Conservation (phyloP, 2,797 vertebrate species). For the Mastacembelus armatus region DNA sequence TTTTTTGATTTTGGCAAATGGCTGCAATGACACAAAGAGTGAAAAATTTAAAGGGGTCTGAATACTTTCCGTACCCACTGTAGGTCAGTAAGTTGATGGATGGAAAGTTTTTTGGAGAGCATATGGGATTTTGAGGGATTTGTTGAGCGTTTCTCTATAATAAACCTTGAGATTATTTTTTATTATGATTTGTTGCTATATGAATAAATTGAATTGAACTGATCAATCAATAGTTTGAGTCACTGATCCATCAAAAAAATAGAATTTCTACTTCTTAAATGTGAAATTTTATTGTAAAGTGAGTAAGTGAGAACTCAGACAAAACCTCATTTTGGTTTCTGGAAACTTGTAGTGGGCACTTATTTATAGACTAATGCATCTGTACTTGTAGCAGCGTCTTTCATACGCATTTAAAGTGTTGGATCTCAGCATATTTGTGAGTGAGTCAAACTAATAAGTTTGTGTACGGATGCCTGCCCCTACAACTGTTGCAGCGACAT, state of each 20-base stretch:
- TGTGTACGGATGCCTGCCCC: constrained; percentile 49
- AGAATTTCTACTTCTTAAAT: background rate
- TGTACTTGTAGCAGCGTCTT: constrained; percentile 18
- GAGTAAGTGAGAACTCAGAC: background rate
- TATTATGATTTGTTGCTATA: too few relatives aligned
- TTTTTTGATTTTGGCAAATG: too few relatives aligned
- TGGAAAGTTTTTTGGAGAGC: constrained; percentile 22
- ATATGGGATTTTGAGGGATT: too few relatives aligned
- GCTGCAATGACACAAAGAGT: too few relatives aligned
- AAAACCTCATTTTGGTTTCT: background rate
- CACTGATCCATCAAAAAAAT: constrained; percentile 21
- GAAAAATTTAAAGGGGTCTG: too few relatives aligned
- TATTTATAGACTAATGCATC: background rate
- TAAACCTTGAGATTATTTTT: too few relatives aligned
- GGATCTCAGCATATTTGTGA: constrained; percentile 38
- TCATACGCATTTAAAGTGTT: constrained; percentile 13
- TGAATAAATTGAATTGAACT: too few relatives aligned
- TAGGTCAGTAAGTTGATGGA: constrained; percentile 24
- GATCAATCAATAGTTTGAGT: constrained; percentile 16
- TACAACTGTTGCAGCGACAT: constrained; percentile 46
- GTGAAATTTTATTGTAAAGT: background rate
- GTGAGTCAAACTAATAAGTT: constrained; percentile 38
- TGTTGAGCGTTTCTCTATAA: too few relatives aligned
- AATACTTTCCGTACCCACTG: too few relatives aligned
- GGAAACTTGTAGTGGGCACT: background rate